Evolutionary conservation across 2,113 vertebrate species (phyloP).

Genomic region (Marmota monax): DNA sequence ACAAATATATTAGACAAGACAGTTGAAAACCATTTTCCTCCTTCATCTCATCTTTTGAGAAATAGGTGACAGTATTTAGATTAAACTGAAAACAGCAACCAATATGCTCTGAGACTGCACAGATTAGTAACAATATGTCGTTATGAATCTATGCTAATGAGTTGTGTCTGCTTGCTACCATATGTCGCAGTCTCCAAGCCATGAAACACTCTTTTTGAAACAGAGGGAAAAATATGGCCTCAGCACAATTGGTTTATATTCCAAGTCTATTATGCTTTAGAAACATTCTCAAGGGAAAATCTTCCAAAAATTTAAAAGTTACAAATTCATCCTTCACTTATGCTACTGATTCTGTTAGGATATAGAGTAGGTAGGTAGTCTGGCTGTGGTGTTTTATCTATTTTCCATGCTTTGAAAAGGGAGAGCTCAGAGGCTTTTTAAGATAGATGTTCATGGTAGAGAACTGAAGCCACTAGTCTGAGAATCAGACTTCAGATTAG

Average conservation of each 20-base stretch:
- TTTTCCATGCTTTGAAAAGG: slow-evolving; percentile 12
- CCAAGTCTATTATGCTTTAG: not conserved
- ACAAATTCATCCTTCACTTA: slow-evolving; percentile 39
- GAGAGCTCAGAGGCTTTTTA: not conserved
- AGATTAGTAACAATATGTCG: slow-evolving; percentile 26
- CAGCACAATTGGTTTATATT: slow-evolving; percentile 3
- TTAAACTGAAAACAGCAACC: slow-evolving; percentile 47
- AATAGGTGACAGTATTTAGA: slow-evolving; percentile 52
- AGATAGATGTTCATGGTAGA: not conserved
- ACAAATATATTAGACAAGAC: not conserved
- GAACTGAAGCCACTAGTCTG: not conserved
- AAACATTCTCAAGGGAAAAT: not conserved
- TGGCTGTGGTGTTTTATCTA: not conserved
- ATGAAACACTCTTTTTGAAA: slow-evolving; percentile 10
- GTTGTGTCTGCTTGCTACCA: slow-evolving; percentile 17
- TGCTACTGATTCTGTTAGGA: not conserved
- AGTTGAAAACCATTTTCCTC: not conserved
- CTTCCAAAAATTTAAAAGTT: not conserved
- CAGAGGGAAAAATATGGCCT: not conserved
- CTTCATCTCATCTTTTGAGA: slow-evolving; percentile 50
- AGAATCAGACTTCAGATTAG: not conserved
- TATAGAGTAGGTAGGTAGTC: not conserved
- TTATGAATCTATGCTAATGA: slow-evolving; percentile 12
- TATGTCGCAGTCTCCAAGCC: slow-evolving; percentile 30
- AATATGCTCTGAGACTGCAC: not conserved